Evolutionary conservation across 2,888 invertebrate species (phyloP), one percentile per base, ranked within the genome.

Genomic region (Teleiodes luculella): DNA sequence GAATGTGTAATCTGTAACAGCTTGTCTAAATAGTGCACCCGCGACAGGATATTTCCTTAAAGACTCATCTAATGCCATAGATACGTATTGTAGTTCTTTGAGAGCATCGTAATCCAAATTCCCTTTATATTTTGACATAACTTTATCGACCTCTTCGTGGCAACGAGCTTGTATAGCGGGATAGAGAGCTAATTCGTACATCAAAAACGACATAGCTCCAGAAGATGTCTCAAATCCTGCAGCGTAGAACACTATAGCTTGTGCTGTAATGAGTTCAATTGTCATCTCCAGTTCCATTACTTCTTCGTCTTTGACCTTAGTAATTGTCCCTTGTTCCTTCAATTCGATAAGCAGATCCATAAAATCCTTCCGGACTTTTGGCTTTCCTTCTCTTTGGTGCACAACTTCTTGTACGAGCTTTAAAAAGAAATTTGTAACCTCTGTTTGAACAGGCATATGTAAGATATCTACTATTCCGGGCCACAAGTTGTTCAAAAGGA

Each of bases 221-320:
- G 83, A 63, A 1, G 83, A 77, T 0, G 83, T 80, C 28, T 84
- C 82, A 24, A 67, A 83, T 1, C 84, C 83, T 10, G 80, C 83
- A 0, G 57, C 72, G 18, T 83, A 84, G 45, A 93, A 91, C 0
- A 88, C 61, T 6, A 90, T 75, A 0, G 90, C 85, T 51, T 92
- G 91, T 0, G 90, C 85, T 0, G 84, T 79, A 14, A 92, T 58
- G 39, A 91, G 68, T 0, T 88, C 75, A 13, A 88, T 64, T 1
- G 78, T 76, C 0, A 90, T 62, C 3, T 74, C 65, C 1, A 80
- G 37, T 5, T 72, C 65, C 0, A 58, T 59, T 0, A 55, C 60
- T 0, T 28, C 64, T 0, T 64, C 67, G 8, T 58, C 63, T 20
- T 68, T 67, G 2, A 60, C 41, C 20, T 73, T 75, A 0, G 45